Evolutionary conservation across 2,888 invertebrate genomes (phyloP), one percentile per base, ranked within the genome.

Genomic region (Mesorhabditis belari): DNA sequence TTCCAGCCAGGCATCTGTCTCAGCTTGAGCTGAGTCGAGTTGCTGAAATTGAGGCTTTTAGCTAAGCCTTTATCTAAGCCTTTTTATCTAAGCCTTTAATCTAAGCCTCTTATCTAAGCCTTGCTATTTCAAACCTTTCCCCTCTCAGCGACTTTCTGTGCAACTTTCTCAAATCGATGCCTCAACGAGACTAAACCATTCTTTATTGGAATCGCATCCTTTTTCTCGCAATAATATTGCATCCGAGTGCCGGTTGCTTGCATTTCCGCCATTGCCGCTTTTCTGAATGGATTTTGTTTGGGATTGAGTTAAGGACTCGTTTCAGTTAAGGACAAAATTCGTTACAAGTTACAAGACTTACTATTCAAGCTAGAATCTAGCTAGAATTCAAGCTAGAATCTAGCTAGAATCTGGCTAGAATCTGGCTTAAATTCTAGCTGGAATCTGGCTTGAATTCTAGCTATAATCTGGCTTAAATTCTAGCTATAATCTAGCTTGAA

Each of bases 181-280:
- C 95, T 95, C 0, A 96, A 92, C 61, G 93, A 92, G 29, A 95
- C 90, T 60, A 98, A 86, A 64, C 96, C 85, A 83, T 99, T 99
- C 85, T 96, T 98, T 81, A 99, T 96, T 26, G 96, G 86, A 76
- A 96, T 95, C 0, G 95, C 94, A 82, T 99, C 98, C 81, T 96
- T 96, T 82, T 96, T 98, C 85, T 98, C 96, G 78, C 93, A 93
- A 86, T 95, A 95, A 85, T 96, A 95, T 82, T 96, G 96, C 60
- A 98, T 86, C 53, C 66, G 63, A 44, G 62, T 54, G 44, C 69
- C 63, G 19, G 69, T 59, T 21, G 65, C 63, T 58, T 70, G 69
- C 35, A 69, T 64, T 51, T 71, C 70, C 19, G 64, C 58, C 66
- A 71, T 66, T 24, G 60, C 55, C 3, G 61, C 57, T 44, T 69